phyloP scores from a whole-genome alignment of 2,888 invertebrate species.

The Agrotis exclamationis region DNA sequence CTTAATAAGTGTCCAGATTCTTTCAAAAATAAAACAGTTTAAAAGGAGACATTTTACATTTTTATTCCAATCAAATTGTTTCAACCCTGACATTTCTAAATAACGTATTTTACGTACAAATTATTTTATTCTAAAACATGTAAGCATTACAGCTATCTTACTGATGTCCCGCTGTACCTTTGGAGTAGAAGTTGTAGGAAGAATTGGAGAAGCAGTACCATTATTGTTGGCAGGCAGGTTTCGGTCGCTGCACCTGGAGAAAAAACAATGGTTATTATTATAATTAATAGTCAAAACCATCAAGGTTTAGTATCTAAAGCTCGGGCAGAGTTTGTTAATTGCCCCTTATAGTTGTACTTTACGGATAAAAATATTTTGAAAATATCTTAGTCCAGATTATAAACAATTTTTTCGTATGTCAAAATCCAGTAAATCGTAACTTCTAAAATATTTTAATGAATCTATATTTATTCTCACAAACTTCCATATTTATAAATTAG shows the following conservation, averaged over 20 bases:
- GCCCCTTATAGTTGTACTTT: no score
- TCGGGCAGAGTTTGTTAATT: no score
- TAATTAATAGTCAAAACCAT: no score
- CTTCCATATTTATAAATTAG: no score
- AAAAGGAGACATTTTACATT: constrained; percentile 1
- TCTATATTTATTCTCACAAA: no score
- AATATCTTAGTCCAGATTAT: no score
- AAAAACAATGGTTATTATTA: constrained; percentile 1
- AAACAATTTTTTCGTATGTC: no score
- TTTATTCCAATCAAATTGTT: constrained; percentile 62
- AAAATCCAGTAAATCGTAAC: no score
- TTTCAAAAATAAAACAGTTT: not conserved
- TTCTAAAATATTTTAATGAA: no score
- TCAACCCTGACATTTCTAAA: constrained; percentile 71
- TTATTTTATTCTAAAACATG: constrained; percentile 37
- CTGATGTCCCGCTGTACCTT: constrained; percentile 80
- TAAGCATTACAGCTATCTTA: constrained; percentile 82
- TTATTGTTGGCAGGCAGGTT: constrained; percentile 82
- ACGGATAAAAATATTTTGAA: no score
- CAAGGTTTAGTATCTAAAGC: no score
- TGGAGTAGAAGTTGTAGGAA: constrained; percentile 81
- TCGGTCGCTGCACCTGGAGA: constrained; percentile 81
- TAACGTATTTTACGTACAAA: constrained; percentile 57
- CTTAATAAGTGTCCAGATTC: not conserved
- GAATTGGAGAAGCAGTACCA: constrained; percentile 81